Conservation (phyloP, 1,140 invertebrate genomes). For the Penaeus chinensis region DNA sequence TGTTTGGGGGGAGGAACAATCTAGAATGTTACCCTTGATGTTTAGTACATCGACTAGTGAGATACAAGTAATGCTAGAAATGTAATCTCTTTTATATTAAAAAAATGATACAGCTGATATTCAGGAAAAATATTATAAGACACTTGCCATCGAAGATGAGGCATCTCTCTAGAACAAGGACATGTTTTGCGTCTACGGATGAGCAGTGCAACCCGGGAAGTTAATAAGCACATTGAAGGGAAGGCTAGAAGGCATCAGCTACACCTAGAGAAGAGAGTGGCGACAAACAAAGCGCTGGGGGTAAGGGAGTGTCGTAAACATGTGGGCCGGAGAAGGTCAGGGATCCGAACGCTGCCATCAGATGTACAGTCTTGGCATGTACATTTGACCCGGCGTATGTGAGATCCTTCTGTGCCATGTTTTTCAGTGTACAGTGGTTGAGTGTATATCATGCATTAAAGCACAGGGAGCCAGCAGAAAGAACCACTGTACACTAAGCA, state of each 20-base stretch:
- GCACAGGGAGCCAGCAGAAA: background rate
- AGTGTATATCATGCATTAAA: too few species aligned
- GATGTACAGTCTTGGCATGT: too few species aligned
- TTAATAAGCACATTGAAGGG: slow-evolving; percentile 18
- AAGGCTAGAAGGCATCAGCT: slow-evolving; percentile 10
- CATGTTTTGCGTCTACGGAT: background rate
- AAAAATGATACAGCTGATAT: slow-evolving; percentile 2
- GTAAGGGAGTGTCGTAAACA: too few species aligned
- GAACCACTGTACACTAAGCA: background rate
- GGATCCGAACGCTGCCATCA: too few species aligned
- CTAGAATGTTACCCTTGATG: too few species aligned
- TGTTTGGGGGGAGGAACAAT: too few species aligned
- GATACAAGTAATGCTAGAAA: slow-evolving; percentile 12
- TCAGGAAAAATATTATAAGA: background rate
- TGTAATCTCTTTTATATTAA: slow-evolving; percentile 11
- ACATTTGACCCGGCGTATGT: too few species aligned
- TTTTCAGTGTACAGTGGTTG: too few species aligned
- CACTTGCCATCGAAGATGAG: slow-evolving; percentile 42
- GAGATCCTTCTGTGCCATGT: too few species aligned
- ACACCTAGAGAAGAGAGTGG: too few species aligned
- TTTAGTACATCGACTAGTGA: background rate
- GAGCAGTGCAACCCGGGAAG: slow-evolving; percentile 9
- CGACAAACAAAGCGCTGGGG: too few species aligned
- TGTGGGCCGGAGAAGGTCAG: too few species aligned
- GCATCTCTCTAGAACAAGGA: slow-evolving; percentile 40